Evolutionary conservation across 2,113 vertebrate genomes (phyloP).

Genomic region (Phycodurus eques): DNA sequence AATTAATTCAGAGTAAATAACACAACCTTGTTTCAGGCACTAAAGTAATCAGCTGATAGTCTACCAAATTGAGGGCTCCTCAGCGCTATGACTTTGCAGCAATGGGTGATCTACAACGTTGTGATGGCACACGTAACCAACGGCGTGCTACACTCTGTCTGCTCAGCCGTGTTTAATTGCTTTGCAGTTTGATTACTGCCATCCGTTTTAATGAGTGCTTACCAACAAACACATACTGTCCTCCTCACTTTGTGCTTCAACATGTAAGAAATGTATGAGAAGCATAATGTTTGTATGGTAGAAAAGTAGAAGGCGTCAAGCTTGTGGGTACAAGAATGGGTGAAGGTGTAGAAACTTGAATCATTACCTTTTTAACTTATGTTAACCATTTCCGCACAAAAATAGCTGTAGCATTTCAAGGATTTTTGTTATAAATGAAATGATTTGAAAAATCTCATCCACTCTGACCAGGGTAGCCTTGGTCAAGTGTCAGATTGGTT

Average conservation of each 20-base stretch:
- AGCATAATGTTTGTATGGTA: constrained; percentile 38
- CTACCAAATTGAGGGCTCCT: constrained; percentile 41
- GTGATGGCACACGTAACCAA: constrained; percentile 46
- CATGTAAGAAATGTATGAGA: background rate
- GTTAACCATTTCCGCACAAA: constrained; percentile 1
- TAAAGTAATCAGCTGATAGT: constrained; percentile 29
- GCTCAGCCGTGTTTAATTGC: constrained; percentile 71
- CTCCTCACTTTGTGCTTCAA: constrained; percentile 22
- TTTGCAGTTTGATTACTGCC: constrained; percentile 71
- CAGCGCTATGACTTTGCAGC: constrained; percentile 35
- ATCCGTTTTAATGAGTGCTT: constrained; percentile 76
- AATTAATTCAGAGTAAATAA: constrained; percentile 37
- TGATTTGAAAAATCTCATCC: no score
- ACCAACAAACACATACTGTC: constrained; percentile 39
- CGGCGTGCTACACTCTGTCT: constrained; percentile 24
- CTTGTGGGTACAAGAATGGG: constrained; percentile 71
- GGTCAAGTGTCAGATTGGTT: no score
- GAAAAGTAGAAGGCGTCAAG: constrained; percentile 69
- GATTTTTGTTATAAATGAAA: no score
- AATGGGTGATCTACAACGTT: constrained; percentile 41
- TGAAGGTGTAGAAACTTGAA: background rate
- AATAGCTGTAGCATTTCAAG: no score
- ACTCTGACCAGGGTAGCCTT: no score
- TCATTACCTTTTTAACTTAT: background rate
- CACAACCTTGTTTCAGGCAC: constrained; percentile 33